Base-by-base conservation (phyloP, 2,888 invertebrate genomes). In the Eupithecia abbreviata region DNA sequence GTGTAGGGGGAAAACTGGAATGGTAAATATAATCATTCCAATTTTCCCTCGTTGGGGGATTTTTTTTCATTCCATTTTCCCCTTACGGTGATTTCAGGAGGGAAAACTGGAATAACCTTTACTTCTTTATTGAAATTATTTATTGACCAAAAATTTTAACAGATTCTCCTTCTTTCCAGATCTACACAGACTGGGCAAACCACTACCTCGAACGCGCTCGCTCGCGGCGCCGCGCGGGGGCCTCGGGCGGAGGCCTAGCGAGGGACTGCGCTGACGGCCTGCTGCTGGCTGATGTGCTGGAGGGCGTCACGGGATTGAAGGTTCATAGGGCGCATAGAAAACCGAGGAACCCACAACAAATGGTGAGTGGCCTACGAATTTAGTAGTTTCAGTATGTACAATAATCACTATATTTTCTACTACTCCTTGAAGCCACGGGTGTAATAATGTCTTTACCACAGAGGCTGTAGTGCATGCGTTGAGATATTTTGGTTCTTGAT, bases 181-280 rank as follows among this genome's bases (percentile, higher is more conserved):
- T 99, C 88, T 99, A 99, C 94, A 99, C 99, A 76, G 99, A 99
- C 95, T 99, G 99, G 99, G 99, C 99, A 71, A 99, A 99, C 93
- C 99, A 99, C 90, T 99, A 99, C 92, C 93, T 99, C 95, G 99
- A 99, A 91, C 98, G 98, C 87, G 98, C 98, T 77, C 96, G 97
- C 82, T 98, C 98, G 83, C 97, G 98, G 85, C 96, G 97, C 78
- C 97, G 98, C 86, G 98, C 98, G 81, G 96, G 96, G 81, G 94
- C 95, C 47, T 89, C 92, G 0, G 94, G 93, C 18, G 96, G 96
- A 51, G 98, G 98, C 89, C 96, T 99, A 81, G 98, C 99, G 81
- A 96, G 97, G 75, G 99, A 99, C 94, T 97, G 99, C 91, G 97
- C 98, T 58, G 99, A 99, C 96, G 99, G 99, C 2, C 96, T 98